A percentile compares a stretch with the other conserved stretches of the same genome.
These are phyloP conservation scores for Cyanoramphus novaezelandiae DNA, from an alignment of 2,113 vertebrate species.

Conservation along the genomic window DNA sequence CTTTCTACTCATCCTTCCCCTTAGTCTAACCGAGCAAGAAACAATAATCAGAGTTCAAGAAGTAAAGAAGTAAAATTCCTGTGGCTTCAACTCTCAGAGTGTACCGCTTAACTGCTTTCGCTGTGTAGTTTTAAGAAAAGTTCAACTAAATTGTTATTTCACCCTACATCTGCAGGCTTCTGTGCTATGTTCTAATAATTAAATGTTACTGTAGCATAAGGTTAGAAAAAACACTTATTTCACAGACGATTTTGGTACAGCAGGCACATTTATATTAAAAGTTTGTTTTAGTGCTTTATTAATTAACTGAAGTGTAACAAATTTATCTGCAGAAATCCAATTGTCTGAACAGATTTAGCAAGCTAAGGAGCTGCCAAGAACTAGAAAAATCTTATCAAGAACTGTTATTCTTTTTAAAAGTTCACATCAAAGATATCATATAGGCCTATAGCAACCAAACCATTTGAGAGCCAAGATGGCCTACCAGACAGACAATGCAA, in stretches of 20 bases:
- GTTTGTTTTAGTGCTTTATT: not conserved
- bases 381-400: not conserved
- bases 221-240: not conserved
- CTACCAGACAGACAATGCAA: not conserved
- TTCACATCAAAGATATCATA: not conserved
- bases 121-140: not conserved
- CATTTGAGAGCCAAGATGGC: not conserved
- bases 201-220: not conserved
- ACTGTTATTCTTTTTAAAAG: not conserved
- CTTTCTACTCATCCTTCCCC: not conserved
- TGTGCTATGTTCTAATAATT: not conserved
- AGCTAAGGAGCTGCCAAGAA: not conserved
- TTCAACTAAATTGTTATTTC: not conserved
- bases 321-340: not conserved
- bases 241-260: not conserved
- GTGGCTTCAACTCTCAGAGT: not conserved
- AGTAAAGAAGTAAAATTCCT: not conserved
- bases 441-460: not conserved
- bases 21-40: not conserved
- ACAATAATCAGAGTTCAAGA: not conserved
- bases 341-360: not conserved
- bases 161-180: not conserved
- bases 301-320: not conserved
- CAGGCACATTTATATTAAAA: not conserved
- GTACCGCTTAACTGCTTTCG: not conserved